Evolutionary conservation across 2,797 vertebrate genomes (phyloP).

Genomic region (Uromys caudimaculatus): DNA sequence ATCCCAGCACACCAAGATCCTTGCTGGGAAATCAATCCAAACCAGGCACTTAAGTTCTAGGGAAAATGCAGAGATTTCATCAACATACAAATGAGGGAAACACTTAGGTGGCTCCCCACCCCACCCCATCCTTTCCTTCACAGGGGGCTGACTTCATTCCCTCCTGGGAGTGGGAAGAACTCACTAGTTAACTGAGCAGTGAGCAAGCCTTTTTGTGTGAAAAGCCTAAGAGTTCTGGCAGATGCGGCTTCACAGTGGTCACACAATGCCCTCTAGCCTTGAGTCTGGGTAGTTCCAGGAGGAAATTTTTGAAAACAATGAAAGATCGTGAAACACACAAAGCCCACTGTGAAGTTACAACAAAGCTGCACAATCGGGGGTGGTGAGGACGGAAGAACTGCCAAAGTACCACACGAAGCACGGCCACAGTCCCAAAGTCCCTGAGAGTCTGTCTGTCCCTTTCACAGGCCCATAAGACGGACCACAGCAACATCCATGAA

Average conservation of each 20-base stretch:
- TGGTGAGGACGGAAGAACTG: not conserved
- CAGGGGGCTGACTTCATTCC: constrained; percentile 78
- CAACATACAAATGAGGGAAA: constrained; percentile 76
- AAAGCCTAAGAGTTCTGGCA: constrained; percentile 46
- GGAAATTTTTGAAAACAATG: constrained; percentile 67
- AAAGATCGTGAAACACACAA: constrained; percentile 58
- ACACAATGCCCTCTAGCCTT: constrained; percentile 86
- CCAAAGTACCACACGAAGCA: not conserved
- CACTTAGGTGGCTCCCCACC: constrained; percentile 48
- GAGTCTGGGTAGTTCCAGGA: constrained; percentile 78
- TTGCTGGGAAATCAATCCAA: constrained; percentile 74
- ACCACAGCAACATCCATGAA: not conserved
- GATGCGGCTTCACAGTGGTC: constrained; percentile 69
- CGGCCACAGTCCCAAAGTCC: not conserved
- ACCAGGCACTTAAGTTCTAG: constrained; percentile 50
- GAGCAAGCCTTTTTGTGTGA: constrained; percentile 64
- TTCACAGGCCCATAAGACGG: too few relatives aligned
- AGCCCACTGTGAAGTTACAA: constrained; percentile 71
- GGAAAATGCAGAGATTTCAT: constrained; percentile 68
- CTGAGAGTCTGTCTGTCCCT: not conserved
- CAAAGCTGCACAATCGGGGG: not conserved
- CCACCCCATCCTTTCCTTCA: constrained; percentile 69
- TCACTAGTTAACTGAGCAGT: constrained; percentile 75
- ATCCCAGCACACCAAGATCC: constrained; percentile 37
- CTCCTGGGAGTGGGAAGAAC: constrained; percentile 73